Evolutionary conservation across 2,888 invertebrate species (phyloP), one percentile per base, ranked within the genome.

Genomic region (Drosophila leonis): DNA sequence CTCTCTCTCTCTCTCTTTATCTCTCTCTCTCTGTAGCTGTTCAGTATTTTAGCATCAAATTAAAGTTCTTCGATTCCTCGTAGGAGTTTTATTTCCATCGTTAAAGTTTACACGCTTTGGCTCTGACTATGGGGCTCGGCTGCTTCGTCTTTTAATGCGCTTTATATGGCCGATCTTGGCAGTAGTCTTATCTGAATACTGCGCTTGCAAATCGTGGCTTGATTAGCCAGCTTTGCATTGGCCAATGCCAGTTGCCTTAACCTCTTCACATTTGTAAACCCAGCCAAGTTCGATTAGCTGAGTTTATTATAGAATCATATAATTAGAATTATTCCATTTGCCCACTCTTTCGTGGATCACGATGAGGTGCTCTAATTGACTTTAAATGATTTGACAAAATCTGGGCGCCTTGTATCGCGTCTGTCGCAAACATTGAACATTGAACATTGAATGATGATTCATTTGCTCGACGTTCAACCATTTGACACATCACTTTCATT

Each of bases 31-130:
- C 13, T 46, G 41, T 78, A 76, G 15, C 24, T 24, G 2, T 10
- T 80, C 80, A 78, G 84, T 86, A 84, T 81, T 71, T 84, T 71
- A 86, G 82, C 67, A 86, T 85, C 79, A 81, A 86, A 86, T 85
- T 85, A 85, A 86, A 70, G 67, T 64, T 46, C 35, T 48, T n/a
- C 67, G 63, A 46, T 65, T 41, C 37, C 46, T 51, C 41, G 44
- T 15, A 13, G 12, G 27, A 61, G 59, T 74, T 65, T 69, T 70
- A 65, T 64, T 55, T 46, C 35, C 27, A 41, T 72, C 77, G 64
- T 76, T 42, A 78, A 78, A 65, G 44, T 54, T 65, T 29, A 65
- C 35, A 46, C 63, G 59, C 39, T 20, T 59, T 61, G 52, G 33
- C 12, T 10, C 27, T 44, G 62, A 8, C n/a, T 37, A n/a, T 24